Conservation (phyloP, 1,140 invertebrate species). For the Physella acuta region DNA sequence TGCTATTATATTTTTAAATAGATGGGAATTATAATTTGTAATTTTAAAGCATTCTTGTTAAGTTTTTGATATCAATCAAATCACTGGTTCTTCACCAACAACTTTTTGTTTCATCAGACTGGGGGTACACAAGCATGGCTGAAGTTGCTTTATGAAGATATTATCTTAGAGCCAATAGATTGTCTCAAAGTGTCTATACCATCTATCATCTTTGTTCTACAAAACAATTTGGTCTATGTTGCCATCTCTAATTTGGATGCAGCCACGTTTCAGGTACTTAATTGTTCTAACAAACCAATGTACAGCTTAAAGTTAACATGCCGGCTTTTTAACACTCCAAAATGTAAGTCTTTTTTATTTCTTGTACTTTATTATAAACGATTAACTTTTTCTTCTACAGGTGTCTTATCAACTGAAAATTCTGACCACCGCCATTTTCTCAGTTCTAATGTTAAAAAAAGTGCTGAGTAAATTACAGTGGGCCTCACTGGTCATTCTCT, state of each 20-base stretch:
- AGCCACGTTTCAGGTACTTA: conserved; percentile 98
- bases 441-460: conserved; percentile 83
- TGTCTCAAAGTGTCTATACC: conserved; percentile 82
- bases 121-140: conserved; percentile 40
- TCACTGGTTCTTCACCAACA: no score
- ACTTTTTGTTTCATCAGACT: conserved; percentile 26
- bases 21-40: no score
- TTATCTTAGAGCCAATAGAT: conserved; percentile 81
- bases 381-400: no score
- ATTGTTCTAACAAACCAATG: no score
- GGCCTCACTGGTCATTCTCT: conserved; percentile 80
- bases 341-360: no score
- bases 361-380: no score
- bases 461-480: conserved; percentile 80
- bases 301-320: no score
- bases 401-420: conserved; percentile 98
- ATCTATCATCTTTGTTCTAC: conserved; percentile 91
- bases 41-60: no score
- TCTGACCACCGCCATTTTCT: conserved; percentile 94
- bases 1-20: no score
- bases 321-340: no score
- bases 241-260: conserved; percentile 97
- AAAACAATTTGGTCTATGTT: conserved; percentile 96
- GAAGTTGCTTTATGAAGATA: conserved; percentile 64
- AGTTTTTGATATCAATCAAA: no score